Conservation (phyloP, 2,797 vertebrate genomes). For the Rhinoraja longicauda region DNA sequence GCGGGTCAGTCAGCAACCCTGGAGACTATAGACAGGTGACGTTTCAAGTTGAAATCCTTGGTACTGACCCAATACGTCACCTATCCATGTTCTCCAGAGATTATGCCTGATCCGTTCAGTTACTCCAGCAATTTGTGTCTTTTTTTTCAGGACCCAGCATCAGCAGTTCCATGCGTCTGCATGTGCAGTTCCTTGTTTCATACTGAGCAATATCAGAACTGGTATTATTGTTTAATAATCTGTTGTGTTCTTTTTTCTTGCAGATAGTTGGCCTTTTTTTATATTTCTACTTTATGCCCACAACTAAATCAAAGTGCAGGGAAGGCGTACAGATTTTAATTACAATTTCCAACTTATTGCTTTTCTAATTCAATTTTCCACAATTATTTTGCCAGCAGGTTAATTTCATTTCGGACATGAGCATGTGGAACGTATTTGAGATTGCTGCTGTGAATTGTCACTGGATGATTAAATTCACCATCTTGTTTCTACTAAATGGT, state of each 20-base stretch:
- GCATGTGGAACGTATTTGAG: no score
- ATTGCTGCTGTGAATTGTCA: background rate
- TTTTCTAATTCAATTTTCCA: background rate
- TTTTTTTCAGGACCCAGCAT: no score
- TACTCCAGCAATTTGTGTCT: no score
- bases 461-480: conserved; percentile 3
- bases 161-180: no score
- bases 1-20: no score
- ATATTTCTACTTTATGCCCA: background rate
- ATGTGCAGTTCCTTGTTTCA: no score
- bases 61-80: no score
- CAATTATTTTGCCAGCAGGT: background rate
- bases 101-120: no score
- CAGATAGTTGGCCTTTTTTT: no score
- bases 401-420: background rate
- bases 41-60: no score
- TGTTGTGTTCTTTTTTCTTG: background rate
- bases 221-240: background rate
- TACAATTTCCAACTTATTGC: background rate
- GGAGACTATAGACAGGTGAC: no score
- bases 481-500: conserved; percentile 26
- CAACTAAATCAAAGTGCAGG: background rate
- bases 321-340: background rate
- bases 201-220: background rate
- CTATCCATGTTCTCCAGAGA: no score